Base-by-base conservation (phyloP, 2,888 invertebrate species). In the Blomia tropicalis region DNA sequence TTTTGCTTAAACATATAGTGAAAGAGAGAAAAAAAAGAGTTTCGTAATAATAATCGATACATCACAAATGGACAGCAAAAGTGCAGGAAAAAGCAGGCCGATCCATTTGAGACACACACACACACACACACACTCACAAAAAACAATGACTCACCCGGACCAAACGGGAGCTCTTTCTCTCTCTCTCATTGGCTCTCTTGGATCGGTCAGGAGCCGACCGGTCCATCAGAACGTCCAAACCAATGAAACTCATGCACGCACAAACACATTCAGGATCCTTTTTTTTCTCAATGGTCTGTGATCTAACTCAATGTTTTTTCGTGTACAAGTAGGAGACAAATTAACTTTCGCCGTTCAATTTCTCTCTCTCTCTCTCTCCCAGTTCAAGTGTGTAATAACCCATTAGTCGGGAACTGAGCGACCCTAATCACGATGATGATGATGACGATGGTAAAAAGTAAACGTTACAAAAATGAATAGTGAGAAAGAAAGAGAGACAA, bases 41-140 rank as follows among this genome's bases (percentile, higher is more conserved):
- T 47, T 47, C 51, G 51, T 47, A 47, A 47, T n/a, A n/a, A n/a
- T 47, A 47, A 47, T 47, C 51, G 51, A 47, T 47, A 47, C 51
- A 47, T 47, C 51, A 47, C 51, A 47, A 47, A 47, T 47, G 51
- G 22, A 47, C 51, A 47, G 51, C 51, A 7, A 19, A 17, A 41
- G 41, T n/a, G 41, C n/a, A n/a, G n/a, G n/a, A n/a, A n/a, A n/a
- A n/a, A 36, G 36, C 51, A 27, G 51, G 51, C 7, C 51, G 27
- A n/a, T n/a, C n/a, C n/a, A n/a, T n/a, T n/a, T n/a, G n/a, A n/a
- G n/a, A n/a, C n/a, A n/a, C n/a, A n/a, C n/a, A n/a, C n/a, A n/a
- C n/a, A n/a, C n/a, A n/a, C n/a, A n/a, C n/a, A n/a, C n/a, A n/a
- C n/a, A n/a, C n/a, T n/a, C 23, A 47, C 51, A 47, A 47, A 47